phyloP scores from a whole-genome alignment of 1,140 invertebrate genomes.

The Neodiprion fabricii region DNA sequence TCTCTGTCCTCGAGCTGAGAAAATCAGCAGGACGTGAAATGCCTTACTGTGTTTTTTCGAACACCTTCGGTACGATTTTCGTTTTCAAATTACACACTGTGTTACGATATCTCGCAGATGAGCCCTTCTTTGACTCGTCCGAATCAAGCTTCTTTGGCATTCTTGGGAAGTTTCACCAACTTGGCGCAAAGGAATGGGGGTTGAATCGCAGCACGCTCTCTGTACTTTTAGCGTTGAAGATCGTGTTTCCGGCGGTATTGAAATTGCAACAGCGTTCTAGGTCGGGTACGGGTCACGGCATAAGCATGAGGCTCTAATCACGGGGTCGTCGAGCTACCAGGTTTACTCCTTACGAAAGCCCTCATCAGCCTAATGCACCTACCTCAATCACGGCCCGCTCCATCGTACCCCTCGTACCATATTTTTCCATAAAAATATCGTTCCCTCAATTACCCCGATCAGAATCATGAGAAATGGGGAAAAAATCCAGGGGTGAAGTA shows the following conservation, averaged over 20 bases:
- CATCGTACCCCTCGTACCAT: conserved; percentile 40
- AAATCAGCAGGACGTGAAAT: no score
- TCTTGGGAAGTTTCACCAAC: no score
- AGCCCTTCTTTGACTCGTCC: no score
- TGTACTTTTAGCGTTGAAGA: no score
- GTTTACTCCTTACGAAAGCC: conserved; percentile 52
- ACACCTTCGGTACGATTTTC: no score
- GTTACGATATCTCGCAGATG: no score
- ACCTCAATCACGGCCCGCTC: conserved; percentile 51
- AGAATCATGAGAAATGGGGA: conserved; percentile 49
- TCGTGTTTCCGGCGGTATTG: conserved; percentile 39
- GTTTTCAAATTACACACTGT: no score
- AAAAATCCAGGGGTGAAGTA: conserved; percentile 35
- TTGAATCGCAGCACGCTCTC: no score
- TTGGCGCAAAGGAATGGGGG: no score
- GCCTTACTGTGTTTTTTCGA: no score
- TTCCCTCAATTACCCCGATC: conserved; percentile 51
- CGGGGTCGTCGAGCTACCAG: conserved; percentile 46
- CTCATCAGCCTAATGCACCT: conserved; percentile 54
- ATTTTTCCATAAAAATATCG: conserved; percentile 20
- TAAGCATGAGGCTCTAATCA: conserved; percentile 53
- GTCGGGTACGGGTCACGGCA: conserved; percentile 41
- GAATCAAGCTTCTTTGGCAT: no score
- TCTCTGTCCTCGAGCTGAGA: no score
- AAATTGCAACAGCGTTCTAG: conserved; percentile 54